Evolutionary conservation across 2,888 invertebrate species (phyloP).

Genomic region (Aphodius granarius): DNA sequence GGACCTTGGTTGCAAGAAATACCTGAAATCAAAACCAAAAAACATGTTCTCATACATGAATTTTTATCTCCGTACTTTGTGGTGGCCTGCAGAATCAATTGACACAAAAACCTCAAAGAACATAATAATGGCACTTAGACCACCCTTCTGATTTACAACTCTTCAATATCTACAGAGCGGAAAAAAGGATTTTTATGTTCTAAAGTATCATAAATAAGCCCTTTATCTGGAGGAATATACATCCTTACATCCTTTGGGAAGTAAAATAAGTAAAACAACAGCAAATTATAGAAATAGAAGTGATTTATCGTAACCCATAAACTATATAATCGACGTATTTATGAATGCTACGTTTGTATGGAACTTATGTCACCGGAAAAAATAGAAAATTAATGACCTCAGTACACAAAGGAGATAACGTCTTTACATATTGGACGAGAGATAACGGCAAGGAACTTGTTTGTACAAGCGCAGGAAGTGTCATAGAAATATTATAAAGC

Average conservation of each 20-base stretch:
- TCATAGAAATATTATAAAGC: not conserved
- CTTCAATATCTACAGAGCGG: too few species aligned
- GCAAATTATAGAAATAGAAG: not conserved
- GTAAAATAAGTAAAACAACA: not conserved
- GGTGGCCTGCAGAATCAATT: too few species aligned
- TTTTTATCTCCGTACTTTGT: too few species aligned
- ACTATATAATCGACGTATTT: not conserved
- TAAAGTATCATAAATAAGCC: too few species aligned
- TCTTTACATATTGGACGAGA: not conserved
- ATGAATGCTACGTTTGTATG: not conserved
- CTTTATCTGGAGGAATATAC: too few species aligned
- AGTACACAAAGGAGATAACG: not conserved
- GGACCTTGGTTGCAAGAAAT: slow-evolving; percentile 73
- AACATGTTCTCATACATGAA: too few species aligned
- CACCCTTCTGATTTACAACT: too few species aligned
- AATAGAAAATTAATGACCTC: not conserved
- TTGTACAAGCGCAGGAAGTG: not conserved
- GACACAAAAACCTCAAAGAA: too few species aligned
- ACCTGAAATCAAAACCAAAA: slow-evolving; percentile 66
- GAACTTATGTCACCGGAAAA: not conserved
- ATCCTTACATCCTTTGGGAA: too few species aligned
- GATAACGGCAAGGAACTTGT: not conserved
- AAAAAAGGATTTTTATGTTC: too few species aligned
- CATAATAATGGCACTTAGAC: too few species aligned
- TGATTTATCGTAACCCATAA: not conserved